A percentile compares a stretch with the other conserved stretches of the same genome.
Conservation (phyloP, 2,888 invertebrate species). For the Diachrysia chrysitis region DNA sequence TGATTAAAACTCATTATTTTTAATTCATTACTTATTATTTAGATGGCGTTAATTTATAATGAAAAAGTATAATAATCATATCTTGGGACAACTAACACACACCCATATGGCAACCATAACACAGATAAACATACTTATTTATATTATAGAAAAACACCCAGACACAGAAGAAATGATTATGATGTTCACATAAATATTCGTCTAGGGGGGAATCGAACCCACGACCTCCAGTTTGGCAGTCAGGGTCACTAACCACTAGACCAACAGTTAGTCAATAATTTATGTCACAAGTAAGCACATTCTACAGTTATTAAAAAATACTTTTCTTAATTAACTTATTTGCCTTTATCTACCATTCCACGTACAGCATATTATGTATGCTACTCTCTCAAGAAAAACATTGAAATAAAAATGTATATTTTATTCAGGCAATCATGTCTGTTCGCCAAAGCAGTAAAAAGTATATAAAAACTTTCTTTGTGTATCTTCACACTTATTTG, state of each 20-base stretch:
- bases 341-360: background rate
- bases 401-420: slow-evolving; percentile 40
- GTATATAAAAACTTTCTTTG: slow-evolving; percentile 52
- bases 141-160: too few relatives aligned
- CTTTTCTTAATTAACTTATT: background rate
- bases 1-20: background rate
- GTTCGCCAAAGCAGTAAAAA: slow-evolving; percentile 46
- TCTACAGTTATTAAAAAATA: background rate
- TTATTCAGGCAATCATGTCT: slow-evolving; percentile 42
- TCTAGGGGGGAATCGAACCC: too few relatives aligned
- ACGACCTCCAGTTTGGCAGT: too few relatives aligned
- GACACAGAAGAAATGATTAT: too few relatives aligned
- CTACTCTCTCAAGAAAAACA: background rate
- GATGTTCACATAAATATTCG: too few relatives aligned
- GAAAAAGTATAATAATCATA: too few relatives aligned
- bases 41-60: too few relatives aligned
- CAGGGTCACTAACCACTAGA: too few relatives aligned
- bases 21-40: background rate
- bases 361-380: slow-evolving; percentile 2
- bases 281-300: background rate
- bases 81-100: too few relatives aligned
- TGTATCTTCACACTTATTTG: slow-evolving; percentile 52
- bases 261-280: background rate
- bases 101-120: too few relatives aligned
- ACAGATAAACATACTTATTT: too few relatives aligned